A percentile compares a stretch with the other conserved stretches of the same genome.
Evolutionary conservation across 2,797 vertebrate genomes (phyloP).

Genomic region (Sitta carolinensis): DNA sequence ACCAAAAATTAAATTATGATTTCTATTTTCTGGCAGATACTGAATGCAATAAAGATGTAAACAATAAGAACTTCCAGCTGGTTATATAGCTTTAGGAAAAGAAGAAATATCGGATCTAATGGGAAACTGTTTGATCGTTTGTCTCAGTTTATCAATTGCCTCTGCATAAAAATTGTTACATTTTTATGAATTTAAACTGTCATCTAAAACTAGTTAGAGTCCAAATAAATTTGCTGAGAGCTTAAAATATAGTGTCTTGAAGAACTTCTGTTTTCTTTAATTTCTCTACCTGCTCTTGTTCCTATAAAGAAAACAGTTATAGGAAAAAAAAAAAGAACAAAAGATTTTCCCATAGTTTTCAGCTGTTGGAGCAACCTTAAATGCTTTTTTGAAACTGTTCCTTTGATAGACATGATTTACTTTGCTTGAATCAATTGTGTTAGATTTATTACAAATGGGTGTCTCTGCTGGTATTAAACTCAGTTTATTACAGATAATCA

Average conservation of each 20-base stretch:
- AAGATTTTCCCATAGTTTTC: background rate
- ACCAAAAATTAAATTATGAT: rapidly evolving
- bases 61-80: background rate
- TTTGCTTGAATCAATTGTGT: background rate
- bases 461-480: background rate
- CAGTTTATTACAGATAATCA: constrained; percentile 1
- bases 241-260: background rate
- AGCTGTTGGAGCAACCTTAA: background rate
- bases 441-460: background rate
- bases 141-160: background rate
- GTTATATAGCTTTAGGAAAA: background rate
- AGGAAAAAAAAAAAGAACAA: background rate
- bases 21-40: background rate
- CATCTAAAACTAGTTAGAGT: background rate
- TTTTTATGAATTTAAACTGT: background rate
- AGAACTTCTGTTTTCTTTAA: background rate
- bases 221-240: background rate
- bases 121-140: background rate
- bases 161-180: background rate
- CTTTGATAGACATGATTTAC: background rate
- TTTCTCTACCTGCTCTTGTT: background rate
- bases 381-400: background rate
- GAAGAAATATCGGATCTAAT: background rate
- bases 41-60: background rate
- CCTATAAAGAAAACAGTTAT: background rate